These are phyloP conservation scores for Candoia aspera DNA, from an alignment of 2,113 vertebrate species.

Conservation along the genomic window DNA sequence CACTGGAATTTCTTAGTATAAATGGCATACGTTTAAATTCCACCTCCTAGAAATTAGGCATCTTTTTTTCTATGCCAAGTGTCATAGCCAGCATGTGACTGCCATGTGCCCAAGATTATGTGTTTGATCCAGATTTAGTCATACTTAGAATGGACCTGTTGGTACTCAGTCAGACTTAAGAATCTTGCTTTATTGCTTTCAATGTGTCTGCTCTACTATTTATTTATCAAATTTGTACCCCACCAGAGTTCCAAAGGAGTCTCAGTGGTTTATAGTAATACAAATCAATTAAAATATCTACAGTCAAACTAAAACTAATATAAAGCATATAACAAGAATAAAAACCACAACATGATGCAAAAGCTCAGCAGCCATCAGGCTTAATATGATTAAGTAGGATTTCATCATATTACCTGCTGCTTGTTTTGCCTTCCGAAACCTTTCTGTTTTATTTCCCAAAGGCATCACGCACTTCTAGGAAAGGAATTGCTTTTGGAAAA, in stretches of 20 bases:
- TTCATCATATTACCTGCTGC: not conserved
- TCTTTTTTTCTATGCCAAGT: not conserved
- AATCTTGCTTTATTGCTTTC: not conserved
- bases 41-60: not conserved
- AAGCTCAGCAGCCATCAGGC: not conserved
- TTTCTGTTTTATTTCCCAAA: slow-evolving; percentile 49
- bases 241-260: not conserved
- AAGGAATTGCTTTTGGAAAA: slow-evolving; percentile 90
- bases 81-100: not conserved
- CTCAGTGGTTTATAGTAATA: not conserved
- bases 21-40: not conserved
- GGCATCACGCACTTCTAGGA: slow-evolving; percentile 80
- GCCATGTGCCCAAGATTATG: not conserved
- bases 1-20: not conserved
- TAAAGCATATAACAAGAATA: not conserved
- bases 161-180: not conserved
- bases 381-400: not conserved
- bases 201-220: not conserved
- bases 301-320: not conserved
- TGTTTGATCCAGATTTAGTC: not conserved
- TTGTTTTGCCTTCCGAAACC: not conserved
- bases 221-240: not conserved
- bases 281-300: not conserved
- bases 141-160: not conserved
- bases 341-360: not conserved